A percentile compares a stretch with the other conserved stretches of the same genome.
phyloP scores from a whole-genome alignment of 2,113 vertebrate species.

The Deroptyus accipitrinus region DNA sequence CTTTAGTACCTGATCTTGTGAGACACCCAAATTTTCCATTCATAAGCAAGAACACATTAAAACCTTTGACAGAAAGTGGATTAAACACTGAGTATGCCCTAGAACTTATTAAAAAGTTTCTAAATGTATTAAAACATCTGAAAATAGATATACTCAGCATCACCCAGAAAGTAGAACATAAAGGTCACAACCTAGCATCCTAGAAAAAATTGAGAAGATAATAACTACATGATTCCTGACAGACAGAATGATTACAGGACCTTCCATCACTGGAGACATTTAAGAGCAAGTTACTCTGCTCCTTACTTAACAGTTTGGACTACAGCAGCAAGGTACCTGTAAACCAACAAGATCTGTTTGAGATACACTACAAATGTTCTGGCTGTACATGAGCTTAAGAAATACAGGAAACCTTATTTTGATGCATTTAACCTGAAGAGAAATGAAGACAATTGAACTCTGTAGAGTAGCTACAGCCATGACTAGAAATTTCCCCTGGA shows the following conservation, averaged over 20 bases:
- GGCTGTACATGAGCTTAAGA: neutral
- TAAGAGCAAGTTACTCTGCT: neutral
- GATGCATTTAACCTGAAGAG: neutral
- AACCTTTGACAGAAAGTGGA: neutral
- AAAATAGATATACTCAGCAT: neutral
- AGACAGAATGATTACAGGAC: neutral
- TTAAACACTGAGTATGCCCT: neutral
- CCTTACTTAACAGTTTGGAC: neutral
- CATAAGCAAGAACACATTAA: neutral
- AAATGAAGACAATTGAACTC: neutral
- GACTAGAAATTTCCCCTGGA: neutral
- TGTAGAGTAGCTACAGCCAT: neutral
- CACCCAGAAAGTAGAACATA: neutral
- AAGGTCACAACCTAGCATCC: neutral
- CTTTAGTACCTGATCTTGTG: neutral
- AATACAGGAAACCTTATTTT: neutral
- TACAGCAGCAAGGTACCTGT: neutral
- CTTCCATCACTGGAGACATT: neutral
- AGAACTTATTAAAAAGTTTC: neutral
- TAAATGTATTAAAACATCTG: neutral
- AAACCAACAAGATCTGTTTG: neutral
- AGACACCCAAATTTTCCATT: neutral
- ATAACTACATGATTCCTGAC: neutral
- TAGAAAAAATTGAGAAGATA: neutral
- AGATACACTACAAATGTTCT: neutral